Evolutionary conservation across 2,113 vertebrate species (phyloP).

Genomic region (Athene cunicularia): DNA sequence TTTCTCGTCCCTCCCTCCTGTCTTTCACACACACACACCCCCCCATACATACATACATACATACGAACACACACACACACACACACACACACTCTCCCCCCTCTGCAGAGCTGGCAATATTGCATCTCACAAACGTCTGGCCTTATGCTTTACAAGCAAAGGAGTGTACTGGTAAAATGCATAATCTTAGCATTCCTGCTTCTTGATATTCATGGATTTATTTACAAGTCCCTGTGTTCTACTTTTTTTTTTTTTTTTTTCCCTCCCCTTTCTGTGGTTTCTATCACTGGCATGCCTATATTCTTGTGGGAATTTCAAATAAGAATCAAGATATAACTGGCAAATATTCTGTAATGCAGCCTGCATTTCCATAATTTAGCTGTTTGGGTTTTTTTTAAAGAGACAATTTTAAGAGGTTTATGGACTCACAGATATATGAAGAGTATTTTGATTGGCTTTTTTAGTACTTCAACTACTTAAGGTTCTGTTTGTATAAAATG

Average conservation of each 20-base stretch:
- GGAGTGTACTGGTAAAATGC: conserved; percentile 53
- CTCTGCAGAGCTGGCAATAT: conserved; percentile 69
- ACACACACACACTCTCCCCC: neutral
- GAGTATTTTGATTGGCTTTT: conserved; percentile 66
- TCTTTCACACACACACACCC: neutral
- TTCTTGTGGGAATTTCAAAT: conserved; percentile 67
- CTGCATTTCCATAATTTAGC: conserved; percentile 68
- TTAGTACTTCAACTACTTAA: conserved; percentile 55
- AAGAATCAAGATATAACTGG: conserved; percentile 62
- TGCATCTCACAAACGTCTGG: conserved; percentile 77
- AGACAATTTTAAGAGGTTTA: conserved; percentile 66
- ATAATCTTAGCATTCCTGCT: conserved; percentile 56
- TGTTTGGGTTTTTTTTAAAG: neutral
- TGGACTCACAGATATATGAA: conserved; percentile 59
- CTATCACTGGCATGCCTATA: conserved; percentile 45
- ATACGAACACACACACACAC: neutral
- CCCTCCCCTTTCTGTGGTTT: conserved; percentile 49
- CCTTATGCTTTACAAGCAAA: conserved; percentile 68
- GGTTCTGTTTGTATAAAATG: conserved; percentile 64
- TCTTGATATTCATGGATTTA: conserved; percentile 72
- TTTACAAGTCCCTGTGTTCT: conserved; percentile 70
- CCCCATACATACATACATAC: too few relatives aligned
- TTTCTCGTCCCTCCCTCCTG: neutral
- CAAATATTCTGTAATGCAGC: conserved; percentile 58
- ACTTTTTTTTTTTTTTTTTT: neutral